Evolutionary conservation across 2,797 vertebrate genomes (phyloP), one percentile per base, ranked within the genome.

Genomic region (Anabacerthia variegaticeps): DNA sequence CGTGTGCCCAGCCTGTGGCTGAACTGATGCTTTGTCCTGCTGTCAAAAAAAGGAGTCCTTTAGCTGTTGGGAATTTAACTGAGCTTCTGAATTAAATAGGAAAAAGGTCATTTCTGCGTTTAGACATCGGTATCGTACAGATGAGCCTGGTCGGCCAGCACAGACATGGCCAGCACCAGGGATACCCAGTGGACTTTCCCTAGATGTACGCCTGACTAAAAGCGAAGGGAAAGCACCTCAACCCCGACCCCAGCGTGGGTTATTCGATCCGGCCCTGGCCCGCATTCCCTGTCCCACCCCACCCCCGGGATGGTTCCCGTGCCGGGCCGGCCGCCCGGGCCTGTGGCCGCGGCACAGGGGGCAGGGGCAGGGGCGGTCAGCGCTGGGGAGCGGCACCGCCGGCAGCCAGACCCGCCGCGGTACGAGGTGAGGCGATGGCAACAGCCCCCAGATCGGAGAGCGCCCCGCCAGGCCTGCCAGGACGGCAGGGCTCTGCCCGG

Each of bases 1-100:
- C 15, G 9, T 6, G 13, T 20, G 19, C 21, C 43, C 58, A 34
- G 30, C 0, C 2, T 0, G 0, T 16, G 27, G 30, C 41, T 56
- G 14, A 49, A 49, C 1, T 0, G 2, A 9, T 1, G 1, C 10
- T 58, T 51, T 34, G 27, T 28, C n/a, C 32, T 2, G 7, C 46
- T 30, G 63, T 46, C 11, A 44, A 21, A 58, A 22, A 62, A 44
- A 65, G 5, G 30, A 46, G 43, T 28, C 55, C 30, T 91, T 73
- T 0, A 1, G 15, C 43, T 5, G 0, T 3, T 3, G 4, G 28
- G 56, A 73, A 85, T 61, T 52, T 26, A 78, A 66, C 5, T 1
- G 7, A 59, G 36, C 26, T 28, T 71, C 14, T 43, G 30, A 6
- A 16, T 75, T 55, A 58, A 63, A 14, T 11, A 51, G 32, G n/a